Evolutionary conservation across 2,113 vertebrate genomes (phyloP).

Genomic region (Lamprotornis superbus): DNA sequence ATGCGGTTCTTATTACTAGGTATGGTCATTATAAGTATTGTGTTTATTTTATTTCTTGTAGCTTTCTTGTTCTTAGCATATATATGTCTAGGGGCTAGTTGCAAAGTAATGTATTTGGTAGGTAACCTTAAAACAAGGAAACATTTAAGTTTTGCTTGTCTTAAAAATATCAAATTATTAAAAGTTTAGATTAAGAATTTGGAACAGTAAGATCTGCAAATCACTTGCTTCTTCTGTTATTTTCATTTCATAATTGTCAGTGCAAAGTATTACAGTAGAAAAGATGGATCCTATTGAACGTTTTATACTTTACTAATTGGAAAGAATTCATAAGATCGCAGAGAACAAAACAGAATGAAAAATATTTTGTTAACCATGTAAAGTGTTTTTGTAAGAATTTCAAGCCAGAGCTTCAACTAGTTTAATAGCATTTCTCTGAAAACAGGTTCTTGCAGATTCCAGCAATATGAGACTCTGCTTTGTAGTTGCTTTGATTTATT

Average conservation of each 20-base stretch:
- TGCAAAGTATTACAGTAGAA: neutral
- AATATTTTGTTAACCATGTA: neutral
- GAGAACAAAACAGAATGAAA: neutral
- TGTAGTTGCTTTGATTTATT: neutral
- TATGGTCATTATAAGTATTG: conserved; percentile 81
- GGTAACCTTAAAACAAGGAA: neutral
- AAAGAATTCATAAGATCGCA: neutral
- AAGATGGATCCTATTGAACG: neutral
- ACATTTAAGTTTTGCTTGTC: neutral
- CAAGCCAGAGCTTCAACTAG: neutral
- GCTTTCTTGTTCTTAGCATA: conserved; percentile 56
- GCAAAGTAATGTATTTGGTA: conserved; percentile 3
- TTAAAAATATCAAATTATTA: conserved; percentile 16
- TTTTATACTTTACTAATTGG: neutral
- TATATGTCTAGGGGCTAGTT: neutral
- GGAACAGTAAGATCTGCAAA: neutral
- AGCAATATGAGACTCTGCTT: neutral
- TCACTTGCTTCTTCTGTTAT: neutral
- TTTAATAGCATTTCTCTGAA: neutral
- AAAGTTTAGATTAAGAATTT: conserved; percentile 6
- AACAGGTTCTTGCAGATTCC: neutral
- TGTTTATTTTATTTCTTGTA: conserved; percentile 71
- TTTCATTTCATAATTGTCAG: neutral
- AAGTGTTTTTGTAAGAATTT: neutral
- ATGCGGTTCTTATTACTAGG: conserved; percentile 98